Evolutionary conservation across 2,888 invertebrate species (phyloP).

Genomic region (Prenolepis imparis): DNA sequence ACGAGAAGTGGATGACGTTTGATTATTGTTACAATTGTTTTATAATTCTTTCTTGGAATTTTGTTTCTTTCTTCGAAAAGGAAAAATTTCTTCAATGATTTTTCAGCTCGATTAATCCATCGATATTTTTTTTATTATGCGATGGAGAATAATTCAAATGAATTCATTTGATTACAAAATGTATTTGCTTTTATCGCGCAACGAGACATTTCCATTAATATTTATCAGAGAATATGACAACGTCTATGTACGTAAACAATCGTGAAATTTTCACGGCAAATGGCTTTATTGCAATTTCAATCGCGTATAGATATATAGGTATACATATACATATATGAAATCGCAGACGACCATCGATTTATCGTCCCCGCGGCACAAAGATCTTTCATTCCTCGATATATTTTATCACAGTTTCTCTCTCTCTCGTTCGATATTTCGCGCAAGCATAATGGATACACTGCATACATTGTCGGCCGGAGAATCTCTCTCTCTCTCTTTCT

Average conservation of each 20-base stretch:
- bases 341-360: slow-evolving; percentile 4
- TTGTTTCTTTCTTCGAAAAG: not conserved
- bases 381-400: slow-evolving; percentile 21
- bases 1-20: too few relatives aligned
- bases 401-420: not conserved
- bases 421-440: slow-evolving; percentile 37
- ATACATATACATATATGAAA: not conserved
- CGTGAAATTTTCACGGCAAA: not conserved
- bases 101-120: not conserved
- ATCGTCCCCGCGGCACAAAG: slow-evolving; percentile 1
- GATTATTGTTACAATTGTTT: too few relatives aligned
- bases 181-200: not conserved
- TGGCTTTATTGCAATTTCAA: slow-evolving; percentile 26
- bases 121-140: not conserved
- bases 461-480: slow-evolving; percentile 29
- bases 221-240: not conserved
- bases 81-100: not conserved
- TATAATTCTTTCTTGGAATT: not conserved
- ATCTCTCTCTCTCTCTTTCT: too few relatives aligned
- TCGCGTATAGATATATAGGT: too few relatives aligned
- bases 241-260: not conserved
- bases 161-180: not conserved
- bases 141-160: not conserved
- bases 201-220: not conserved
- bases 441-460: slow-evolving; percentile 33